A percentile compares a stretch with the other conserved stretches of the same genome.
Conservation (phyloP, 2,888 invertebrate species). For the Chelonus formosanus region DNA sequence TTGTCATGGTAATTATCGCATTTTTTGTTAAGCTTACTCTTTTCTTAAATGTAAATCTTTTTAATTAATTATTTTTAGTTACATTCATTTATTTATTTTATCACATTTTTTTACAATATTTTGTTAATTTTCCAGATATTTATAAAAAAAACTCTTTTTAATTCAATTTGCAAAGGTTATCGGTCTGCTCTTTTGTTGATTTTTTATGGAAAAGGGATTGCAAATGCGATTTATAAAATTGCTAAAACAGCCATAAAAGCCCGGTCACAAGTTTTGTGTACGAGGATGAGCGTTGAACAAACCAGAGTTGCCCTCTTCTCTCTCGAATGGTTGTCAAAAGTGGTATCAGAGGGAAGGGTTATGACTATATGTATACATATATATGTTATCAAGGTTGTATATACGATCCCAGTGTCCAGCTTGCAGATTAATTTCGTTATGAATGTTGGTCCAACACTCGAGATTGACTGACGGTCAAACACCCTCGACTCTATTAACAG, state of each 20-base stretch:
- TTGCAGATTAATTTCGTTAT: constrained; percentile 64
- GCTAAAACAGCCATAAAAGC: constrained; percentile 18
- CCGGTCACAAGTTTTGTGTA: constrained; percentile 10
- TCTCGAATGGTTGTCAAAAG: background rate
- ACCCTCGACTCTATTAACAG: constrained; percentile 59
- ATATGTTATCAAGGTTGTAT: constrained; percentile 16
- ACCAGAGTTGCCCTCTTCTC: constrained; percentile 14
- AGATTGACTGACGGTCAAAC: constrained; percentile 61
- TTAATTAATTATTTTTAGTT: background rate
- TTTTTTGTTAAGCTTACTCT: constrained; percentile 17
- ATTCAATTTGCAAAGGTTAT: background rate
- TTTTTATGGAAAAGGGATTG: background rate
- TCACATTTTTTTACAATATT: too few species aligned
- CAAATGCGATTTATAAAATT: constrained; percentile 14
- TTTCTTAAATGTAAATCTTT: constrained; percentile 9
- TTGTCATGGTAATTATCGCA: constrained; percentile 56
- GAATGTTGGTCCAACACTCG: constrained; percentile 65
- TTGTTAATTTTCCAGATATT: too few species aligned
- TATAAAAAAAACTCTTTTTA: too few species aligned
- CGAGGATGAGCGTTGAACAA: constrained; percentile 23
- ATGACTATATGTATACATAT: background rate
- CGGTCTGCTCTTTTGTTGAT: background rate
- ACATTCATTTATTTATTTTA: too few species aligned
- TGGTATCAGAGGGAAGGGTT: constrained; percentile 15
- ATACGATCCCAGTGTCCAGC: constrained; percentile 41